Percentiles rank a stretch among this genome's conserved stretches.
These are phyloP conservation scores for Harlomillsia oculata DNA, from an alignment of 1,140 invertebrate species.

Conservation along the genomic window DNA sequence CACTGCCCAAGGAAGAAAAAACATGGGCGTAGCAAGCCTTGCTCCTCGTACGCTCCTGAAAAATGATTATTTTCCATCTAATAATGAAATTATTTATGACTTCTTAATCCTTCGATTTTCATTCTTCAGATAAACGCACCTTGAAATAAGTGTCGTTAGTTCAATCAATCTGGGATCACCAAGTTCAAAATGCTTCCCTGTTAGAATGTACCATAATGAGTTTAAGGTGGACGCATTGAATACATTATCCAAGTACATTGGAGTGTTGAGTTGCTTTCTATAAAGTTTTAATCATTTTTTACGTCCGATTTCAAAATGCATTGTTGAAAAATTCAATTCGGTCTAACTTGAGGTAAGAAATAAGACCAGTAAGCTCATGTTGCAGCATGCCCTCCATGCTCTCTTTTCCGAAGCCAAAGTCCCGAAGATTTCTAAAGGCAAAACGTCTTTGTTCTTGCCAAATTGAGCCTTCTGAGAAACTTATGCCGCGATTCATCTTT, in stretches of 20 bases:
- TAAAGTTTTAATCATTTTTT: background rate
- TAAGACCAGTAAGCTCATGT: slow-evolving; percentile 6
- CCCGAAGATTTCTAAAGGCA: slow-evolving; percentile 12
- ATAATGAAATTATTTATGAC: too few species aligned
- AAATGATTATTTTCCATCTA: too few species aligned
- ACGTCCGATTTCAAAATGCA: too few species aligned
- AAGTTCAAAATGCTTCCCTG: slow-evolving; percentile 20
- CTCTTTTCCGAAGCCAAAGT: slow-evolving; percentile 20
- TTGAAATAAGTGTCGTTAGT: too few species aligned
- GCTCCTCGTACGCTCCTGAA: background rate
- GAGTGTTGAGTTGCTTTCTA: too few species aligned
- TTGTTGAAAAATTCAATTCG: too few species aligned
- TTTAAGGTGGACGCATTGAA: slow-evolving; percentile 31
- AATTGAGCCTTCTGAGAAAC: slow-evolving; percentile 9
- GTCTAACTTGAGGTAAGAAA: slow-evolving; percentile 11
- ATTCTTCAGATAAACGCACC: too few species aligned
- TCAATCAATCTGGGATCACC: slow-evolving; percentile 13
- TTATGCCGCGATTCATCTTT: slow-evolving; percentile 18
- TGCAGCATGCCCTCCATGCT: slow-evolving; percentile 15
- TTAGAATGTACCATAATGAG: slow-evolving; percentile 27
- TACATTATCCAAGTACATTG: slow-evolving; percentile 1
- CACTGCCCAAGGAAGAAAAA: background rate
- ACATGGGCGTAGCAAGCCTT: background rate
- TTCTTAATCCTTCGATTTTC: too few species aligned
- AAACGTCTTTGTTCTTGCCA: slow-evolving; percentile 21